Conservation (phyloP, 2,113 vertebrate genomes). For the Oncorhynchus masou region DNA sequence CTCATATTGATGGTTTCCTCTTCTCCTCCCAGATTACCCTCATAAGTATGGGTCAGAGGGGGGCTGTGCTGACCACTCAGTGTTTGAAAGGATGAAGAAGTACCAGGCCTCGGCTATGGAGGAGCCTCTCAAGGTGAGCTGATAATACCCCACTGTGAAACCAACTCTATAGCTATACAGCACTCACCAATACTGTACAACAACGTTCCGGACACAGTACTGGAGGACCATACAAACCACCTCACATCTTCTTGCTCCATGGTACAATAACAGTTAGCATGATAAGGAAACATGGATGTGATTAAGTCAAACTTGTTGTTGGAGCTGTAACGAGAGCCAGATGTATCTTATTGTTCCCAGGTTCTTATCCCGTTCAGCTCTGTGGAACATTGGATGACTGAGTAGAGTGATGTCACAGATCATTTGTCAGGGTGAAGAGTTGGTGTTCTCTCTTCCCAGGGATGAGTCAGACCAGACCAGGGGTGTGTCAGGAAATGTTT, state of each 20-base stretch:
- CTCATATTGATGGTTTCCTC: constrained; percentile 16
- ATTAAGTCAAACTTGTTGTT: too few relatives aligned
- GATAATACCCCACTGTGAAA: neutral
- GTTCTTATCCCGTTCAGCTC: too few relatives aligned
- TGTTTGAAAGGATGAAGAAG: constrained; percentile 94
- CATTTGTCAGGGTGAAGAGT: neutral
- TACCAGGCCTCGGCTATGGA: constrained; percentile 72
- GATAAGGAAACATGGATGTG: too few relatives aligned
- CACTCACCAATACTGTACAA: too few relatives aligned
- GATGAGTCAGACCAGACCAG: neutral
- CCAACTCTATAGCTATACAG: neutral
- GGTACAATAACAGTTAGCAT: too few relatives aligned
- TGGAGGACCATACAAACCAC: neutral
- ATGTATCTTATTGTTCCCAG: too few relatives aligned
- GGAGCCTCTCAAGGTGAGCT: neutral
- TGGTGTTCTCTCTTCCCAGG: too few relatives aligned
- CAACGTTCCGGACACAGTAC: neutral
- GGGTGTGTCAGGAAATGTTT: neutral
- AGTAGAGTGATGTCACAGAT: too few relatives aligned
- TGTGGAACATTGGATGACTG: too few relatives aligned
- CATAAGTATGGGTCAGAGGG: constrained; percentile 95
- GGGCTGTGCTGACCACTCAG: constrained; percentile 92
- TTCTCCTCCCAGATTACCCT: constrained; percentile 82
- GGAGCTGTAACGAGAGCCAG: too few relatives aligned
- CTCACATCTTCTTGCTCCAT: neutral